Base-by-base conservation (phyloP, 2,113 vertebrate species). In the Marmota flaviventris region DNA sequence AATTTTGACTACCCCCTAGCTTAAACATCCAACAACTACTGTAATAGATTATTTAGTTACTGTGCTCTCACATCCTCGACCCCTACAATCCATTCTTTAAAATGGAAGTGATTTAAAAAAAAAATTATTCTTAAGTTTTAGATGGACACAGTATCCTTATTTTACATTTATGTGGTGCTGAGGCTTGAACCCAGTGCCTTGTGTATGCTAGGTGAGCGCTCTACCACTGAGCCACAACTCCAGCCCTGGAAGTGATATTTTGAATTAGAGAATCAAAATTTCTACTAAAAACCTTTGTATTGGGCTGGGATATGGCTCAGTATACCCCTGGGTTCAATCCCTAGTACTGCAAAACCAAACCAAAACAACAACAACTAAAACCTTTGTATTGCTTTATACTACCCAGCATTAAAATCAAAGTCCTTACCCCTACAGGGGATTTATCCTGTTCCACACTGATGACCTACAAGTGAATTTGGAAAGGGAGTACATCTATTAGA, bases 391-490 rank as follows among this genome's bases (percentile, higher is more conserved):
- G 69, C 20, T 77, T 94, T 29, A 34, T 10, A 37, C 81, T 42
- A 48, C 14, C 72, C 18, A 61, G 48, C 69, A 92, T 73, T 53
- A 95, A 95, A 61, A 27, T 32, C 61, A n/a, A 72, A 77, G 22
- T 85, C 45, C n/a, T 89, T 67, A 48, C 39, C 34, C 84, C 91
- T 92, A 56, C 1, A 45, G 27, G 51, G 67, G 81, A 51, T 76
- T 78, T 69, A 89, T 45, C 77, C 56, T 87, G 10, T 82, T 94
- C 81, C 11, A 67, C 2, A 53, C 7, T 79, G 25, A 17, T 81
- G 72, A 85, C 39, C 12, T 88, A 79, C 51, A 82, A 93, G 83
- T 56, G 4, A 53, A 78, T 93, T 42, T 93, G 56, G 86, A 93
- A 94, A 87, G 6, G 77, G 12, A 53, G 25, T 73, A 82, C 20